A percentile compares a stretch with the other conserved stretches of the same genome.
Evolutionary conservation across 2,113 vertebrate species (phyloP).

Genomic region (Hiodon tergisus): DNA sequence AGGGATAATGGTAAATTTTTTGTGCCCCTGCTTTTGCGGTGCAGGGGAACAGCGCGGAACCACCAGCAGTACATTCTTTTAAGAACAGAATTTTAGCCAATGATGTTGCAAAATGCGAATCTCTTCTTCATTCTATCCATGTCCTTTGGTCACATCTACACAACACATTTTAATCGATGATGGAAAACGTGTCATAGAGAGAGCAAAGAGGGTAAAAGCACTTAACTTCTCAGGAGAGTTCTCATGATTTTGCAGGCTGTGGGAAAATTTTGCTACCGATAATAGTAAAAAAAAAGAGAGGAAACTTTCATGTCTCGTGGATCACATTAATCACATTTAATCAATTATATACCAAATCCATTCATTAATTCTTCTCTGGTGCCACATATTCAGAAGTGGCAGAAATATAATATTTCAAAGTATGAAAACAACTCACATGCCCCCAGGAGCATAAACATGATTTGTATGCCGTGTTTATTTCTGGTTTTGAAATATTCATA

Average conservation of each 20-base stretch:
- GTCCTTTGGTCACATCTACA: not conserved
- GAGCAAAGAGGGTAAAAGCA: not conserved
- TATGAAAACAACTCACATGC: conserved; percentile 44
- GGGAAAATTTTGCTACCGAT: not conserved
- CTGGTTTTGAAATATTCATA: conserved; percentile 61
- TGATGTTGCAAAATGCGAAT: conserved; percentile 4
- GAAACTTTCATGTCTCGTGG: conserved; percentile 21
- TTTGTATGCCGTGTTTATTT: conserved; percentile 61
- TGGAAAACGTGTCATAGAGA: not conserved
- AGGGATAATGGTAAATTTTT: not conserved
- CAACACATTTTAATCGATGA: conserved; percentile 4
- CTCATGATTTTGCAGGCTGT: not conserved
- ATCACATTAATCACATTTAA: conserved; percentile 35
- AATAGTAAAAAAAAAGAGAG: conserved; percentile 21
- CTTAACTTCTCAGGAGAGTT: not conserved
- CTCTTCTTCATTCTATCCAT: not conserved
- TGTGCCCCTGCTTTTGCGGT: conserved; percentile 30
- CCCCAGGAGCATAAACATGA: conserved; percentile 62
- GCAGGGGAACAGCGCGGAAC: conserved; percentile 36
- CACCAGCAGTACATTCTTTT: conserved; percentile 20
- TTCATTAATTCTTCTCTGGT: conserved; percentile 50
- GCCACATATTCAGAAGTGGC: conserved; percentile 37
- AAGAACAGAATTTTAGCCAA: conserved; percentile 33
- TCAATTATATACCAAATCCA: conserved; percentile 50
- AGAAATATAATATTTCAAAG: conserved; percentile 54